phyloP scores from a whole-genome alignment of 2,888 invertebrate genomes.

The Epistrophe eligans region DNA sequence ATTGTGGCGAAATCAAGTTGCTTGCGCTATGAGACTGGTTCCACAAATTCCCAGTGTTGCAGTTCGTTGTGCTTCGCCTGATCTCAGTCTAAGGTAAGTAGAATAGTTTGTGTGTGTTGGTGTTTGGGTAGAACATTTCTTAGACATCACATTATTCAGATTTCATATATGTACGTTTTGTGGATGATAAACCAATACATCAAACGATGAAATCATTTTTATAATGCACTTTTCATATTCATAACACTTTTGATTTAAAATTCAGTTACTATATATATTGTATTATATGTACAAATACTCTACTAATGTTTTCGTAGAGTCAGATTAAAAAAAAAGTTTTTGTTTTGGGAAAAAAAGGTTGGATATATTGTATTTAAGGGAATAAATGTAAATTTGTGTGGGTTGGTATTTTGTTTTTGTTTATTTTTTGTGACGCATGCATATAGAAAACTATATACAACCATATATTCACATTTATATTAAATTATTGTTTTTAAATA shows the following conservation, averaged over 20 bases:
- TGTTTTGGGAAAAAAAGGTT: not conserved
- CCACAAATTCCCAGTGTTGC: conserved; percentile 95
- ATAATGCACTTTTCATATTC: conserved; percentile 33
- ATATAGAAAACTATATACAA: not conserved
- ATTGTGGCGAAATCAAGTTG: conserved; percentile 98
- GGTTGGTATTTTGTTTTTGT: conserved; percentile 3
- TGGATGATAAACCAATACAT: conserved; percentile 47
- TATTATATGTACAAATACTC: not conserved
- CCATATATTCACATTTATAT: not conserved
- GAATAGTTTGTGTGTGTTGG: not conserved
- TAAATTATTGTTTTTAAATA: not conserved
- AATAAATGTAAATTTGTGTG: not conserved
- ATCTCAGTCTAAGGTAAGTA: conserved; percentile 93
- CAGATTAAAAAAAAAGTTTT: not conserved
- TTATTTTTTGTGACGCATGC: not conserved
- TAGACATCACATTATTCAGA: conserved; percentile 57
- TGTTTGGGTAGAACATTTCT: conserved; percentile 35
- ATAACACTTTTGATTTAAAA: not conserved
- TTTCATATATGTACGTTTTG: conserved; percentile 52
- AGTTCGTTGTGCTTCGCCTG: conserved; percentile 96
- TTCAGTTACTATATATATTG: not conserved
- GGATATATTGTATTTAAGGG: not conserved
- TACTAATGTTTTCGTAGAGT: not conserved
- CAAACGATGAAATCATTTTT: conserved; percentile 28
- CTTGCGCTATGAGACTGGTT: conserved; percentile 97